These are phyloP conservation scores for Physeter macrocephalus DNA, from an alignment of 2,113 vertebrate species.

Conservation along the genomic window DNA sequence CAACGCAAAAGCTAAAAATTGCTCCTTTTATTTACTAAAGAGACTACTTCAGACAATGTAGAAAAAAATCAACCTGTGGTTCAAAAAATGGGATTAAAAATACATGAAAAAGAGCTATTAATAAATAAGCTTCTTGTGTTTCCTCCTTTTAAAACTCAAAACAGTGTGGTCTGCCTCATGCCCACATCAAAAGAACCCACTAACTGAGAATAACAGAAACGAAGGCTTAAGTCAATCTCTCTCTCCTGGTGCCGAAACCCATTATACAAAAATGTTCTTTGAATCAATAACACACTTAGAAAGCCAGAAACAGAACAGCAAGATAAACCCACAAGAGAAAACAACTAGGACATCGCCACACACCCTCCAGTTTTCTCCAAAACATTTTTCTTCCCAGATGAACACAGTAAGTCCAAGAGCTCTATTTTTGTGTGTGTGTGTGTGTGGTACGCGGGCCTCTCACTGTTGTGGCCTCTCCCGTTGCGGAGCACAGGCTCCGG, in stretches of 20 bases:
- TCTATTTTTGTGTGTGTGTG: no score
- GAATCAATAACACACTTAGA: conserved; percentile 54
- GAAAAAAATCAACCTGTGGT: background rate
- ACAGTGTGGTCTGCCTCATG: conserved; percentile 7
- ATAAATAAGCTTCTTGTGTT: conserved; percentile 58
- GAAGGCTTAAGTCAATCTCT: conserved; percentile 18
- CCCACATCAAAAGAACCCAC: conserved; percentile 55
- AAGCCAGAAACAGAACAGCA: conserved; percentile 61
- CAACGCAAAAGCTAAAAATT: conserved; percentile 25
- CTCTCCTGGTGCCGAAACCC: conserved; percentile 32
- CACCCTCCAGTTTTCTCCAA: conserved; percentile 17
- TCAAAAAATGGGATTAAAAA: conserved; percentile 60
- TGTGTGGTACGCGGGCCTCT: no score
- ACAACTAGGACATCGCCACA: background rate
- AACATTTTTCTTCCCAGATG: conserved; percentile 47
- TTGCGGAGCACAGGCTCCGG: no score
- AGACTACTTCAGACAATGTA: conserved; percentile 38
- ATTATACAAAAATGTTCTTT: conserved; percentile 46
- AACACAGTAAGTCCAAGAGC: conserved; percentile 38
- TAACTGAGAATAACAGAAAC: background rate
- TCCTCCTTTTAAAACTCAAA: conserved; percentile 56
- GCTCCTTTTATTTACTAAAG: conserved; percentile 33
- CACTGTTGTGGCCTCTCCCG: no score
- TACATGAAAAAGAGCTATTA: conserved; percentile 53
- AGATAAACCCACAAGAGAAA: conserved; percentile 57